Conservation (phyloP, 1,140 invertebrate species). For the Odontomachus brunneus region DNA sequence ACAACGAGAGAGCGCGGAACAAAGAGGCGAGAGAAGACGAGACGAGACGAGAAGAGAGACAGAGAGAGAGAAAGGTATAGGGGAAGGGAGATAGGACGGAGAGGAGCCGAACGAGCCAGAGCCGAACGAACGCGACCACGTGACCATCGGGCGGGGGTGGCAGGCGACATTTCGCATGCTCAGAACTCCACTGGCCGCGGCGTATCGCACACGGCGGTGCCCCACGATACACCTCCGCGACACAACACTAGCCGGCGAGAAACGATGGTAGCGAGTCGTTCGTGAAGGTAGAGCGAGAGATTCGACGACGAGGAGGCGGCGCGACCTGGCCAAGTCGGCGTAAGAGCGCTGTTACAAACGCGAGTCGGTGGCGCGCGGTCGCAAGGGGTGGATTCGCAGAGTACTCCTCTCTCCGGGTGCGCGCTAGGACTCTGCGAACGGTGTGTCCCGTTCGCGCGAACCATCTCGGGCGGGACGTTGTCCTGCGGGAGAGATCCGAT, state of each 20-base stretch:
- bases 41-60: not conserved
- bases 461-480: no score
- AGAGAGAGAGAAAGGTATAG: constrained; percentile 1
- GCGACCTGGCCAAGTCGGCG: no score
- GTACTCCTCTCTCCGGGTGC: no score
- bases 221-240: constrained; percentile 22
- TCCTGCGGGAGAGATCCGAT: no score
- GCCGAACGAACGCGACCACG: constrained; percentile 76
- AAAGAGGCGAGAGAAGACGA: constrained; percentile 13
- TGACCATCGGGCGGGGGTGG: constrained; percentile 83
- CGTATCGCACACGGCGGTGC: constrained; percentile 66
- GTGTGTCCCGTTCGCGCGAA: no score
- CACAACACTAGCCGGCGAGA: constrained; percentile 37
- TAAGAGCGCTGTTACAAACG: not conserved
- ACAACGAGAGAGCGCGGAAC: not conserved
- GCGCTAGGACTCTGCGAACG: no score
- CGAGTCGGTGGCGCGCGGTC: not conserved
- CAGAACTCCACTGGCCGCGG: constrained; percentile 82
- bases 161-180: constrained; percentile 83
- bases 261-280: constrained; percentile 56
- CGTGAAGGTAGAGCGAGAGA: constrained; percentile 23
- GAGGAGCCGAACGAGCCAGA: constrained; percentile 45
- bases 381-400: constrained; percentile 9
- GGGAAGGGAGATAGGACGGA: constrained; percentile 27
- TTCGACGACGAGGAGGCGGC: constrained; percentile 10